Base-by-base conservation (phyloP, 2,888 invertebrate genomes). In the Hyppa rectilinea region DNA sequence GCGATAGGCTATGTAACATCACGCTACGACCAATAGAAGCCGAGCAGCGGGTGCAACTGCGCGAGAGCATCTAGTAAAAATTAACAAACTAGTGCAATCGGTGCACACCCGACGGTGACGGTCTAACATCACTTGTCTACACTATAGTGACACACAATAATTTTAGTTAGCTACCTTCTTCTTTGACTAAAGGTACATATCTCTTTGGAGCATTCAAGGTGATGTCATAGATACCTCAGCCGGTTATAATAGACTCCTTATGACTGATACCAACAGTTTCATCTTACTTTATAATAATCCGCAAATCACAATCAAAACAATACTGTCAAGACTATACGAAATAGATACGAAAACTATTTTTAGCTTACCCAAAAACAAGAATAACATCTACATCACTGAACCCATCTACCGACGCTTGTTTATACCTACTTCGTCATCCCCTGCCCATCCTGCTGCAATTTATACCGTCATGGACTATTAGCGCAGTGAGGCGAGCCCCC, bases 381-480 rank as follows among this genome's bases (percentile, higher is more conserved):
- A 69, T 60, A 78, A 78, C 75, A 75, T 64, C 67, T 74, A 62
- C 80, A 74, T 83, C 72, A 60, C 62, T 49, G 26, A 31, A 29
- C 47, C n/a, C 47, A 64, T 59, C 53, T 23, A 29, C 53, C 36
- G 43, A n/a, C n/a, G 62, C 79, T 56, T 73, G 80, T 75, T 84
- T 74, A 59, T 82, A 61, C 70, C 71, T 58, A 80, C 75, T 63
- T 14, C 36, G 66, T 64, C 76, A 68, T 64, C 72, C 74, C 76
- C 63, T 68, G 65, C 65, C 75, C 74, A 71, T 83, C 64, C 70
- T 75, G 26, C 47, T 69, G 83, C 87, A 89, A 91, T 92, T 92
- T 91, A 92, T 92, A 87, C 89, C 92, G 91, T 90, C 90, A 91
- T 83, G 90, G 87, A 78, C 88, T 88, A 91, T 92, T 91, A 92